Percentiles rank a stretch among this genome's conserved stretches.
phyloP scores from a whole-genome alignment of 2,797 vertebrate genomes.

The Leptoclinus maculatus region DNA sequence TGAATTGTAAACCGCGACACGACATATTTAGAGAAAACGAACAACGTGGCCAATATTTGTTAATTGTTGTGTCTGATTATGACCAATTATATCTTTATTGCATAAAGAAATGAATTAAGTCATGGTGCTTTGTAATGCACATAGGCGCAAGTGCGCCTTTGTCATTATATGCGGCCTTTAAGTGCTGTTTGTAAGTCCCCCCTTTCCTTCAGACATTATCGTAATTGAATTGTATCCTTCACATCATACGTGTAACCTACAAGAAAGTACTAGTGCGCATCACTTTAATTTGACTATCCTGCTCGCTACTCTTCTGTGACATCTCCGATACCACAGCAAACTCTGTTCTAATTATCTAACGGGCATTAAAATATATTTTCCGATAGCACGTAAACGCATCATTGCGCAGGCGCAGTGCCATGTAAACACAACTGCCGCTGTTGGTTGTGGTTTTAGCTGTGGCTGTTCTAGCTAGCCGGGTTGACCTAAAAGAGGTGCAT shows the following conservation, averaged over 20 bases:
- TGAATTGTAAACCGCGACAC: constrained; percentile 43
- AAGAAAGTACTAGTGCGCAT: accelerated
- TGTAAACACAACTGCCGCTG: constrained; percentile 80
- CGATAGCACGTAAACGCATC: constrained; percentile 5
- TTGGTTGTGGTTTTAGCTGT: constrained; percentile 22
- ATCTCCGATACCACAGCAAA: not conserved
- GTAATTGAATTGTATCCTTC: not conserved
- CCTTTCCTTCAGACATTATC: accelerated
- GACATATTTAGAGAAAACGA: constrained; percentile 35
- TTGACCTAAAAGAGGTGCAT: not conserved
- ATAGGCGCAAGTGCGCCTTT: not conserved
- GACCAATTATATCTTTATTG: not conserved
- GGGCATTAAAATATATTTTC: accelerated
- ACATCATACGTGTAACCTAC: not conserved
- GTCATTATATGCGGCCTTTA: constrained; percentile 20
- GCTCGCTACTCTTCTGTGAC: not conserved
- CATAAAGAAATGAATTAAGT: not conserved
- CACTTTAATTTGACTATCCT: accelerated
- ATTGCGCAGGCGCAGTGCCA: constrained; percentile 76
- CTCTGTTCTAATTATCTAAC: too few relatives aligned
- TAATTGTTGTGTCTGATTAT: not conserved
- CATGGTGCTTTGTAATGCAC: accelerated
- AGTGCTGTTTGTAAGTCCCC: accelerated
- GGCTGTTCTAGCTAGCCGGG: constrained; percentile 1
- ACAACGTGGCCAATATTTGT: not conserved